Base-by-base conservation (phyloP, 1,140 invertebrate genomes). In the Chelonus insularis region DNA sequence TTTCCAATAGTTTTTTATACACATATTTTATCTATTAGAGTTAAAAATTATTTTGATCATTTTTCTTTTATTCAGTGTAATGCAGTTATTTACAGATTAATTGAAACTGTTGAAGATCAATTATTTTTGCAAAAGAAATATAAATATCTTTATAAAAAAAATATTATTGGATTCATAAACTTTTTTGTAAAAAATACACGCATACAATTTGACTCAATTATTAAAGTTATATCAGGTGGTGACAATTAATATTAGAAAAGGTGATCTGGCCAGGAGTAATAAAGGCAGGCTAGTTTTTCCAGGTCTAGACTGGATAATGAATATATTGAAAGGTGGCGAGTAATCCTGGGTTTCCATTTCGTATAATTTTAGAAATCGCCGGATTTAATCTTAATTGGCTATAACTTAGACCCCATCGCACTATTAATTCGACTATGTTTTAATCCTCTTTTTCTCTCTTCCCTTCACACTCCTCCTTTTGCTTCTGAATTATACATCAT, bases 381-480 rank as follows among this genome's bases (percentile, higher is more conserved):
- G 66, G 67, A 74, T 74, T 72, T 72, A 67, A 68, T 65, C 69
- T 74, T 74, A 70, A 72, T 68, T 71, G 68, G 58, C 68, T 66
- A 66, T 70, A 71, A 64, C 60, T 72, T 70, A 66, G 41, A n/a
- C 59, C 55, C 48, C 45, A 52, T 63, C 57, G 55, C 29, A 25
- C 45, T 55, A 63, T 65, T 62, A 54, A 48, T 57, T 45, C 57
- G 52, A 36, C 56, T 12, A 52, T 56, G 57, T 47, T 62, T 58
- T 68, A 66, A 66, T 68, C 63, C 64, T 61, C 54, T 62, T 8
- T 39, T 48, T 59, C 18, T 32, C 36, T 51, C 55, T n/a, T 48
- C 41, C 39, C 21, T 18, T 7, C 12, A 34, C 23, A 34, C 14
- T 50, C 54, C 60, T 52, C 54, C 16, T 4, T 48, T 36, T 58